Evolutionary conservation across 2,113 vertebrate species (phyloP).

Genomic region (Charina bottae): DNA sequence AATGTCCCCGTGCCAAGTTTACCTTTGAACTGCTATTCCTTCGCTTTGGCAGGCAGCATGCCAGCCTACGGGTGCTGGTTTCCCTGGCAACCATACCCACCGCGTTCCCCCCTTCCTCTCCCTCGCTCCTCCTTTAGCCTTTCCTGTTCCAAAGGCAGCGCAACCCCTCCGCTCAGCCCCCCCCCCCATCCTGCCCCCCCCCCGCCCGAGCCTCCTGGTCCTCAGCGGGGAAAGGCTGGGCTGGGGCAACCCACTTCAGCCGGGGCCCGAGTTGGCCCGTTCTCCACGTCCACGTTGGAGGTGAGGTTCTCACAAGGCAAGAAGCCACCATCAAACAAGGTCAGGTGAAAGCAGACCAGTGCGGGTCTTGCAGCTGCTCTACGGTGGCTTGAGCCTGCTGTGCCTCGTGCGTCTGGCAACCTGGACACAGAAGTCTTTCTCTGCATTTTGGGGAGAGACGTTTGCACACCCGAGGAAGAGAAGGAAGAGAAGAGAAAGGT

Average conservation of each 20-base stretch:
- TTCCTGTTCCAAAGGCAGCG: not conserved
- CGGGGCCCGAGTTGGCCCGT: not conserved
- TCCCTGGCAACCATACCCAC: constrained; percentile 63
- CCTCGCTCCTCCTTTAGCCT: not conserved
- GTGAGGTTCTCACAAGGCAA: not conserved
- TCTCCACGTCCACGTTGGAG: not conserved
- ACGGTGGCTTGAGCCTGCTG: too few species aligned
- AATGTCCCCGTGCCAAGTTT: constrained; percentile 32
- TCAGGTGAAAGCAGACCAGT: not conserved
- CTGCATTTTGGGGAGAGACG: not conserved
- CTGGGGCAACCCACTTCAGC: not conserved
- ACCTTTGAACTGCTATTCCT: constrained; percentile 24
- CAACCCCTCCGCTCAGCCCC: not conserved
- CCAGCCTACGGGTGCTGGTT: constrained; percentile 52
- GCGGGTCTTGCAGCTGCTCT: not conserved
- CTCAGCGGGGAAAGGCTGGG: not conserved
- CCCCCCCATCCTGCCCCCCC: not conserved
- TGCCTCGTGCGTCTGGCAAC: not conserved
- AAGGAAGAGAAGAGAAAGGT: not conserved
- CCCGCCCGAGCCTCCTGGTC: not conserved
- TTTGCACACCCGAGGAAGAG: not conserved
- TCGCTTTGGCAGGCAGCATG: not conserved
- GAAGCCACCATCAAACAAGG: not conserved
- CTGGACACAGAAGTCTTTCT: not conserved
- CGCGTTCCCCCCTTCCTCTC: constrained; percentile 23